Base-by-base conservation (phyloP, 1,140 invertebrate species). In the Papilio glaucus region DNA sequence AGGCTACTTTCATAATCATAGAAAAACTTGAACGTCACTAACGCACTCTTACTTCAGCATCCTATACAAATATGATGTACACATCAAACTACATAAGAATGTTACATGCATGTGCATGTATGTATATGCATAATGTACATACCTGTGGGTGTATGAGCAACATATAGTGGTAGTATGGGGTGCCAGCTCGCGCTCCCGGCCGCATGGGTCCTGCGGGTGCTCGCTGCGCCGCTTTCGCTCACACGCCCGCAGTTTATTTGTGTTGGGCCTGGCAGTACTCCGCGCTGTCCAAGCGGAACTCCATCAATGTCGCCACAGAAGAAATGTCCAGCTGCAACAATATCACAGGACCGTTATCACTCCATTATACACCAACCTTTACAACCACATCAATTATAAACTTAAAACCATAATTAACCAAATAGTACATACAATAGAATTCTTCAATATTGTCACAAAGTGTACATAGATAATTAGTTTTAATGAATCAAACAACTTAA, bases 191-290 rank as follows among this genome's bases (percentile, higher is more conserved):
- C 83, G 84, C 80, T 85, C 82, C 88, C 80, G 81, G 79, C 88
- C 84, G 87, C 88, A 88, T 90, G 82, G 81, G 84, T 90, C 80
- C 76, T 77, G 86, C 73, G 72, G 72, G 63, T 67, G 81, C 75
- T 75, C 76, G 77, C 83, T 78, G 76, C n/a, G n/a, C 29, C 72
- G 82, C 45, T 57, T 81, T 79, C 82, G 82, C 83, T 85, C 78
- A 77, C 79, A 81, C 78, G 80, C 87, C 85, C 80, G 81, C 84
- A 79, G 91, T 96, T 96, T 97, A 97, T 97, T 98, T 97, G 96
- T 98, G 97, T 96, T 98, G 97, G 94, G 97, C 97, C 95, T 98
- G 97, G 96, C 98, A 98, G 95, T 98, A 98, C 95, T 98, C 97
- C 95, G 96, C 97, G 94, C 97, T 97, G 95, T 97, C 97, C 96